phyloP scores from a whole-genome alignment of 1,140 invertebrate species.

The Drosophila grimshawi region DNA sequence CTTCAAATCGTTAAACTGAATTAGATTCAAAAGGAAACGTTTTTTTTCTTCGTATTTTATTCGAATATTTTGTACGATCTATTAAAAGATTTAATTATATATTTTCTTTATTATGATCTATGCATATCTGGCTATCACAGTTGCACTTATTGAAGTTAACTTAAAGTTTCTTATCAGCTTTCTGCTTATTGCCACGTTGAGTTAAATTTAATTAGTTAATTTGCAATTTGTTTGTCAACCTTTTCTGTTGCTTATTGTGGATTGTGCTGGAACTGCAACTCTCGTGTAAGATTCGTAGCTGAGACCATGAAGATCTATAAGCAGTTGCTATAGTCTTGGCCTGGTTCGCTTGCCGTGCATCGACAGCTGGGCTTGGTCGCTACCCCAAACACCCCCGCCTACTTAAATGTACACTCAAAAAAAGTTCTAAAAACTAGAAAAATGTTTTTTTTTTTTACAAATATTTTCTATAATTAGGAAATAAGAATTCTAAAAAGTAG shows the following conservation, averaged over 20 bases:
- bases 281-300: neutral
- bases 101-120: no score
- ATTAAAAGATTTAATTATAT: no score
- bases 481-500: no score
- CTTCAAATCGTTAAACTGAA: neutral
- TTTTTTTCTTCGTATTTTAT: no score
- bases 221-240: neutral
- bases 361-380: slow-evolving; percentile 33
- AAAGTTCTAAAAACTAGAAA: no score
- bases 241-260: neutral
- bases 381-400: neutral
- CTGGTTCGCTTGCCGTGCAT: slow-evolving; percentile 29
- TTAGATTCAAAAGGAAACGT: no score
- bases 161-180: neutral
- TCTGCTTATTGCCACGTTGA: neutral
- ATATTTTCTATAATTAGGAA: no score
- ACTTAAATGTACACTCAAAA: no score
- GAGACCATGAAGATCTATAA: slow-evolving; percentile 29
- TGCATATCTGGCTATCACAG: no score
- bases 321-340: slow-evolving; percentile 1
- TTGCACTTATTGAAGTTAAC: no score
- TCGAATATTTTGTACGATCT: no score
- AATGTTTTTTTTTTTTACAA: no score
- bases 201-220: slow-evolving; percentile 5
- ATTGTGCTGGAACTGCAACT: neutral